phyloP scores from a whole-genome alignment of 2,113 vertebrate species.

The Balaenoptera acutorostrata region DNA sequence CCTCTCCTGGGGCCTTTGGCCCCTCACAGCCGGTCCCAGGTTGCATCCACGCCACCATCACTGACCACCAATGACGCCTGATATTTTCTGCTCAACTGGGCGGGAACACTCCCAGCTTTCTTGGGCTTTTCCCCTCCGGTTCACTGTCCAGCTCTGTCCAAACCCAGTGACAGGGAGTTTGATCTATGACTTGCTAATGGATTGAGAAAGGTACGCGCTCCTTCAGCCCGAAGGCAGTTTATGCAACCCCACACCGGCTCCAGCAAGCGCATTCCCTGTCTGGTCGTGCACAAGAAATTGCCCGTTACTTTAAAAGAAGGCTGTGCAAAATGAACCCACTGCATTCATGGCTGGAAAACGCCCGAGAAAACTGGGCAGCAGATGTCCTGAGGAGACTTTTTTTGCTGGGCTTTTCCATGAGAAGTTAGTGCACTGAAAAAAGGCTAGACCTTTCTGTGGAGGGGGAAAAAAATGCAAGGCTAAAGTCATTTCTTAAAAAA shows the following conservation, averaged over 20 bases:
- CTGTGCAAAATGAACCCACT: not conserved
- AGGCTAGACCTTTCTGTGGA: not conserved
- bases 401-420: conserved; percentile 48
- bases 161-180: conserved; percentile 14
- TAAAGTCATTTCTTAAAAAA: not conserved
- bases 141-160: conserved; percentile 17
- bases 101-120: not conserved
- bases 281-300: conserved; percentile 16
- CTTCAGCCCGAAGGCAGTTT: not conserved
- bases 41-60: not conserved
- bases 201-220: conserved; percentile 12
- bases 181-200: conserved; percentile 57
- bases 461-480: not conserved
- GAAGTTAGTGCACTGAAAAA: not conserved
- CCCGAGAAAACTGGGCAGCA: conserved; percentile 50
- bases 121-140: not conserved
- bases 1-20: not conserved
- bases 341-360: conserved; percentile 18
- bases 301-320: not conserved
- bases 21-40: not conserved
- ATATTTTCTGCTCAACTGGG: not conserved
- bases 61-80: not conserved
- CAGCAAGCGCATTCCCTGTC: conserved; percentile 35
- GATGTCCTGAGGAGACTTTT: not conserved
- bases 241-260: not conserved